phyloP scores from a whole-genome alignment of 2,888 invertebrate genomes.

The Sinopyrophorus schimmeli region DNA sequence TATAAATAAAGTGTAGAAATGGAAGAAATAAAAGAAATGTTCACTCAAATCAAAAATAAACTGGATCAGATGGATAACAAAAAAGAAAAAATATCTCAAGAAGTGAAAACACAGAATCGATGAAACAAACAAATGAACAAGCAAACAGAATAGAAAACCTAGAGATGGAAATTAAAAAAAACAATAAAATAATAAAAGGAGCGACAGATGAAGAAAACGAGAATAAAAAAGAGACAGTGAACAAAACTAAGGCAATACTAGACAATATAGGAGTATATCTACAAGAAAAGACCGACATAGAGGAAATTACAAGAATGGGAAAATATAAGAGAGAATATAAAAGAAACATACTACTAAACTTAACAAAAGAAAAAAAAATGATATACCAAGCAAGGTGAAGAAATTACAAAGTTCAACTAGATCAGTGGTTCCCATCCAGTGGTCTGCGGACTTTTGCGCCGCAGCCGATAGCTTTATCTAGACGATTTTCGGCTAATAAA shows the following conservation, averaged over 20 bases:
- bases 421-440: too few relatives aligned
- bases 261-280: background rate
- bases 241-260: conserved; percentile 5
- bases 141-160: conserved; percentile 1
- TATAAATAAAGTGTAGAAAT: too few relatives aligned
- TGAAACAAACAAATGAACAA: background rate
- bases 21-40: conserved; percentile 3
- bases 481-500: too few relatives aligned
- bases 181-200: background rate
- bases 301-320: conserved; percentile 2
- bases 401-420: background rate
- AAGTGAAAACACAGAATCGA: conserved; percentile 2
- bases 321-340: conserved; percentile 1
- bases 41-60: conserved; percentile 3
- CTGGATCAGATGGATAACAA: background rate
- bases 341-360: conserved; percentile 3
- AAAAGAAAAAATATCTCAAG: background rate
- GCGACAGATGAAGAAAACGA: background rate
- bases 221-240: conserved; percentile 1
- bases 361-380: background rate
- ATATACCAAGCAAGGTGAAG: background rate
- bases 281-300: background rate
- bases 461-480: too few relatives aligned
- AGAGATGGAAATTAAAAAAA: conserved; percentile 1
- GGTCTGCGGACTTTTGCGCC: too few relatives aligned